Conservation (phyloP, 2,797 vertebrate genomes). For the Lutjanus campechanus region DNA sequence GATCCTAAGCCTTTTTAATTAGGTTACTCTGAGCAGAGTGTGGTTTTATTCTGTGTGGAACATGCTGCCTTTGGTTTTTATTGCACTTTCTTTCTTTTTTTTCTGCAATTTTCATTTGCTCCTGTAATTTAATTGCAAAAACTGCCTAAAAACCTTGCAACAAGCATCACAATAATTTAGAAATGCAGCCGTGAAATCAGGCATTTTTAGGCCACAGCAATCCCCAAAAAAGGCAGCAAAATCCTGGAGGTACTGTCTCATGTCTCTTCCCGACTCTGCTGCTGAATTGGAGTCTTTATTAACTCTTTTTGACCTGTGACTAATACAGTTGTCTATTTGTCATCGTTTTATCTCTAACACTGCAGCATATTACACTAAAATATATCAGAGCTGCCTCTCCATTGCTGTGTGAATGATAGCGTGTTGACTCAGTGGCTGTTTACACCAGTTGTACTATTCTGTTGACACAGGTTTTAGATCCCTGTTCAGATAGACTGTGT, state of each 20-base stretch:
- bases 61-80: no score
- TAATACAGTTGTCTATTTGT: conserved; percentile 49
- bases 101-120: no score
- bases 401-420: conserved; percentile 70
- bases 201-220: no score
- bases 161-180: no score
- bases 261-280: conserved; percentile 17
- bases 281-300: conserved; percentile 28
- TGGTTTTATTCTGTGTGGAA: no score
- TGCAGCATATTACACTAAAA: conserved; percentile 49
- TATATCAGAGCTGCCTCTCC: conserved; percentile 51
- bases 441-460: conserved; percentile 79
- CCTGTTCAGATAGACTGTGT: conserved; percentile 80
- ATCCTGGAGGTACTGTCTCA: background rate
- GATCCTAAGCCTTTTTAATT: no score
- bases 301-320: conserved; percentile 50
- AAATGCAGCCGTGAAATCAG: no score
- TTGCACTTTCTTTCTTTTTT: no score
- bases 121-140: no score
- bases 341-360: conserved; percentile 40
- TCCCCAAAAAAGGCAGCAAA: no score
- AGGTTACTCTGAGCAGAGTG: no score
- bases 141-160: no score
- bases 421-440: conserved; percentile 82
- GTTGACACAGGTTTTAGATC: conserved; percentile 85